These are phyloP conservation scores for Protodeltote pygarga DNA, from an alignment of 2,888 invertebrate species.

Conservation along the genomic window DNA sequence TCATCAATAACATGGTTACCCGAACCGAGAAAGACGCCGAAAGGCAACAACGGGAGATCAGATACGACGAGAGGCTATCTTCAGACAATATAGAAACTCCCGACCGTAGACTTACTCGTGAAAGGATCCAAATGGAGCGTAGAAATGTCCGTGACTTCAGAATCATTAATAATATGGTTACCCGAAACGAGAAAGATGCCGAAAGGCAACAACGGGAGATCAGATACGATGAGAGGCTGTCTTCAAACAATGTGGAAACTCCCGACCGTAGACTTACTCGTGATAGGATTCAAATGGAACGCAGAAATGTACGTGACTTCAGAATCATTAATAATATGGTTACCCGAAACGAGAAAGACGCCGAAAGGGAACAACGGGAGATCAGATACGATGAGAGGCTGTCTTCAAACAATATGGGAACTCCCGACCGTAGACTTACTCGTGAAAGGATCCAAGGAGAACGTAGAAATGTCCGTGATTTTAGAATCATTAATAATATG, in stretches of 20 bases:
- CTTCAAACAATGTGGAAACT: slow-evolving; percentile 25
- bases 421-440: background rate
- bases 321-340: background rate
- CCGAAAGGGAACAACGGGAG: background rate
- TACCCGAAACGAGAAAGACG: background rate
- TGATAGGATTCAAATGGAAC: slow-evolving; percentile 12
- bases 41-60: background rate
- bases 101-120: slow-evolving; percentile 2
- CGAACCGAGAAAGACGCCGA: background rate
- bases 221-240: slow-evolving; percentile 3
- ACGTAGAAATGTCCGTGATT: slow-evolving; percentile 10
- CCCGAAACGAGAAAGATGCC: background rate
- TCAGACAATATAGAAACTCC: slow-evolving; percentile 1
- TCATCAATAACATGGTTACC: background rate
- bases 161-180: background rate
- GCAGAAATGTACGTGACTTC: slow-evolving; percentile 10
- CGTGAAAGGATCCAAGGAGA: slow-evolving; percentile 7
- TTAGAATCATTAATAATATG: background rate
- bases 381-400: background rate
- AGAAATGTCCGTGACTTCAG: slow-evolving; percentile 10
- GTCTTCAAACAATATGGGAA: slow-evolving; percentile 5
- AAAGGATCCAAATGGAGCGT: slow-evolving; percentile 5
- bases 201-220: slow-evolving; percentile 3
- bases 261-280: slow-evolving; percentile 8
- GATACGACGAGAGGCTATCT: background rate